Evolutionary conservation across 2,888 invertebrate genomes (phyloP).

Genomic region (Zelleria hepariella): DNA sequence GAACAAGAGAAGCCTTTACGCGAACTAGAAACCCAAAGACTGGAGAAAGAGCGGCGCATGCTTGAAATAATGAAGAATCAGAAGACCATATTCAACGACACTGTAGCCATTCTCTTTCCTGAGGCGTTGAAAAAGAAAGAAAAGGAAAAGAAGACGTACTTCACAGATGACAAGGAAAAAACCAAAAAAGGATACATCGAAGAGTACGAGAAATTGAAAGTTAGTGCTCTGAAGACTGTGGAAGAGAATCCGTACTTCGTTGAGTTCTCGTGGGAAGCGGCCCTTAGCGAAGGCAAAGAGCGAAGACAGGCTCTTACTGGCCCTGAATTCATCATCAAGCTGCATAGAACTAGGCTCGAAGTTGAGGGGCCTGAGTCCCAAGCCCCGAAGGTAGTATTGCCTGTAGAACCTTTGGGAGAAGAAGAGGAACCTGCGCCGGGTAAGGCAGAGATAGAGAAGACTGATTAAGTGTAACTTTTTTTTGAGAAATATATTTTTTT

Average conservation of each 20-base stretch:
- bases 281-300: conserved; percentile 64
- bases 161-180: conserved; percentile 49
- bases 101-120: conserved; percentile 74
- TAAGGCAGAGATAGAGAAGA: not conserved
- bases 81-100: conserved; percentile 76
- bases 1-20: conserved; percentile 74
- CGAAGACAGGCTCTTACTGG: conserved; percentile 60
- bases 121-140: conserved; percentile 68
- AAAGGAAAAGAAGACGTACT: conserved; percentile 49
- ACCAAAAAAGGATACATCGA: conserved; percentile 45
- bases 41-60: conserved; percentile 71
- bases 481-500: not conserved
- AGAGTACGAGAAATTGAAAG: conserved; percentile 41
- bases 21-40: conserved; percentile 70
- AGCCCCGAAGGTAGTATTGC: not conserved
- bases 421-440: not conserved
- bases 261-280: conserved; percentile 69
- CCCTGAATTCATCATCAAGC: conserved; percentile 37
- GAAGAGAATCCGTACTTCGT: conserved; percentile 58
- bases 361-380: conserved; percentile 6
- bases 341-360: conserved; percentile 42
- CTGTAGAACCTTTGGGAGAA: not conserved
- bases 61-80: conserved; percentile 70
- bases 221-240: conserved; percentile 46
- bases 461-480: not conserved